Evolutionary conservation across 2,797 vertebrate species (phyloP), one percentile per base, ranked within the genome.

Genomic region (Alcedo quadribrachys): DNA sequence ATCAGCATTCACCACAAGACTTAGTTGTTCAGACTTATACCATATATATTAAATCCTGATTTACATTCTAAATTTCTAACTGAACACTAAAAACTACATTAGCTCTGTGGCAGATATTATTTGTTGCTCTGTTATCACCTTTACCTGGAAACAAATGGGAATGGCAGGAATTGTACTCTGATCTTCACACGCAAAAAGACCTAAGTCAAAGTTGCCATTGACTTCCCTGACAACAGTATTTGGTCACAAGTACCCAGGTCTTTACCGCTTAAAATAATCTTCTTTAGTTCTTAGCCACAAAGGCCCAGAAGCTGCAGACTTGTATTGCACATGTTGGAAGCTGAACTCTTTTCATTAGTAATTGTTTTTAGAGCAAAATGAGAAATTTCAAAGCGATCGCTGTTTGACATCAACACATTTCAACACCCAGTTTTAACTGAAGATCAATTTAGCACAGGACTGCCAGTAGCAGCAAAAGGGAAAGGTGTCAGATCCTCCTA

Each of bases 251-350:
- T 27, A 40, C 37, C 21, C 42, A 21, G 33, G 53, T 84, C 60
- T 93, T 93, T 92, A n/a, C 63, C 65, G 50, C 71, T 88, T 82
- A 85, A 62, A 92, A 81, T 87, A 92, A 94, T 95, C 85, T 80
- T 42, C 75, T 91, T 94, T 91, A 92, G 67, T 33, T 66, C 83
- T 92, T 68, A 90, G 24, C 67, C 73, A 25, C 61, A 37, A 2
- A 35, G 53, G 57, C n/a, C 8, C 54, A 57, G 40, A 24, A 81
- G 51, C 65, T 37, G 85, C 61, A 67, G 50, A 30, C 42, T 12
- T 6, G 4, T 6, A 30, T 13, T 1, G 50, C 25, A 27, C 28
- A 40, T 3, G 43, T 40, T 48, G 54, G 50, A 73, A 32, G 15
- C 48, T 15, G n/a, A 77, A 27, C 9, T 1, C 8, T 1, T 85